Conservation (phyloP, 2,113 vertebrate species). For the Saccopteryx leptura region DNA sequence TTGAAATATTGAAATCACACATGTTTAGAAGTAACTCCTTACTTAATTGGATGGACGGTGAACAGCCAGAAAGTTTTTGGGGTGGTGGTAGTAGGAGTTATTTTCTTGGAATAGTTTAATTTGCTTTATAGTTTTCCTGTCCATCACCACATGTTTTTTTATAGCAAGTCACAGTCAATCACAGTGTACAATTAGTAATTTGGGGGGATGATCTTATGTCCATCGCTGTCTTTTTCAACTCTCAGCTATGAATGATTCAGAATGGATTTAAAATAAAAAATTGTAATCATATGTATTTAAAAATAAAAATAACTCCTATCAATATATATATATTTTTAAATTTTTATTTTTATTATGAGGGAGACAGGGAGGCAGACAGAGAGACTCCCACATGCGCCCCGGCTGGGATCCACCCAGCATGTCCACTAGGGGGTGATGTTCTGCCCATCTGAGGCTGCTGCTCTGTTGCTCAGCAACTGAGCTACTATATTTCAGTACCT, state of each 20-base stretch:
- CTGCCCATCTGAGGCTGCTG: too few relatives aligned
- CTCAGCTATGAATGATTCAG: neutral
- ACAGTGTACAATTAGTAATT: neutral
- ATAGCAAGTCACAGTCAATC: neutral
- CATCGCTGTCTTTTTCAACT: neutral
- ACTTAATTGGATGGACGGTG: neutral
- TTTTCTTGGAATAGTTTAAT: neutral
- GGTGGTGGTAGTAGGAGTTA: neutral
- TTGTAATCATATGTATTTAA: neutral
- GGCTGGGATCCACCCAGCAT: too few relatives aligned
- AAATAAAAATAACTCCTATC: slow-evolving; percentile 42
- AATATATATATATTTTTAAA: neutral
- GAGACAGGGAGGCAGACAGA: too few relatives aligned
- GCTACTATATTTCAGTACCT: too few relatives aligned
- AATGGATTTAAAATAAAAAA: slow-evolving; percentile 46
- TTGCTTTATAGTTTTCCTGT: neutral
- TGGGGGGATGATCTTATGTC: neutral
- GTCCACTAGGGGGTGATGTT: too few relatives aligned
- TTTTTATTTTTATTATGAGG: too few relatives aligned
- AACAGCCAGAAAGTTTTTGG: neutral
- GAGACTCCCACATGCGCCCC: too few relatives aligned
- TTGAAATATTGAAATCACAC: slow-evolving; percentile 42
- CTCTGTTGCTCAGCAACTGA: too few relatives aligned
- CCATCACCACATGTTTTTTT: neutral
- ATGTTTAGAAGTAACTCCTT: slow-evolving; percentile 23